These are phyloP conservation scores for Gasteruption jaculator DNA, from an alignment of 2,888 invertebrate genomes.

Conservation along the genomic window DNA sequence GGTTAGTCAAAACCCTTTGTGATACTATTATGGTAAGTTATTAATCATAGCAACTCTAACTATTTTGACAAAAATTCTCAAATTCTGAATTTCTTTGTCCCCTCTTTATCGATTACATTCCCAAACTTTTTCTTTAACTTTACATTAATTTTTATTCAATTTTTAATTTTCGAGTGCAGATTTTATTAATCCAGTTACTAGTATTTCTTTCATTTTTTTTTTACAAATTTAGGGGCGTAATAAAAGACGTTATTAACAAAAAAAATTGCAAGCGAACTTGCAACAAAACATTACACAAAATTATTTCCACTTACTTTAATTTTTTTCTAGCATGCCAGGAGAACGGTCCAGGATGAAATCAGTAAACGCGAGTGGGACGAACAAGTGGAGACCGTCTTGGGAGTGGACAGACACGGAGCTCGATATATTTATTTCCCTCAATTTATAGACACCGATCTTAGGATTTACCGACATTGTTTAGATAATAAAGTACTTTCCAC, in stretches of 20 bases:
- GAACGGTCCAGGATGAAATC: slow-evolving; percentile 54
- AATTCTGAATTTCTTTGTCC: too few relatives aligned
- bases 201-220: background rate
- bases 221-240: background rate
- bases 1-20: slow-evolving; percentile 58
- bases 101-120: too few relatives aligned
- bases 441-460: slow-evolving; percentile 54
- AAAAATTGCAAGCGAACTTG: too few relatives aligned
- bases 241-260: background rate
- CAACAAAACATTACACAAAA: background rate
- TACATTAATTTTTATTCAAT: too few relatives aligned
- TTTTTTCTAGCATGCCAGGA: slow-evolving; percentile 52
- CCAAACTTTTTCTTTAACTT: too few relatives aligned
- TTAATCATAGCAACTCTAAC: background rate
- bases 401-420: slow-evolving; percentile 54
- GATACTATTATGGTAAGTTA: slow-evolving; percentile 48
- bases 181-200: too few relatives aligned
- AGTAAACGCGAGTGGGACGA: slow-evolving; percentile 51
- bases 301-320: slow-evolving; percentile 1
- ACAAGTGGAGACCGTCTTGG: slow-evolving; percentile 52
- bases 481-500: slow-evolving; percentile 41
- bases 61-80: too few relatives aligned
- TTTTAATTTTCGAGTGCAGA: too few relatives aligned
- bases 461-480: slow-evolving; percentile 53
- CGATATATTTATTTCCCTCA: slow-evolving; percentile 57